phyloP scores from a whole-genome alignment of 2,113 vertebrate genomes.

The Melanotaenia duboulayi region DNA sequence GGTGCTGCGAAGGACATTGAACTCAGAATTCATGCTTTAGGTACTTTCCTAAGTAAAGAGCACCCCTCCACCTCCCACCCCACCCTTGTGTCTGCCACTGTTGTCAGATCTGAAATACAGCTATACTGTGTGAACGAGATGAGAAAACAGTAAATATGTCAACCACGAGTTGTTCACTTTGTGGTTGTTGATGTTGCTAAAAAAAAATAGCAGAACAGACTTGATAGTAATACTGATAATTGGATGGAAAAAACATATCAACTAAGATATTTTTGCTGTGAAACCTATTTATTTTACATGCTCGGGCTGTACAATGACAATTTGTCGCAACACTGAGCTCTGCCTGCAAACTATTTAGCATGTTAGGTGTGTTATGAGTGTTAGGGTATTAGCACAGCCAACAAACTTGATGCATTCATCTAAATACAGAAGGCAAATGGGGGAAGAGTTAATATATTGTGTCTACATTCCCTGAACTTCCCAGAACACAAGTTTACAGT shows the following conservation, averaged over 20 bases:
- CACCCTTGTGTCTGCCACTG: conserved; percentile 29
- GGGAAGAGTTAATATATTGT: no score
- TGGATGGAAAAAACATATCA: neutral
- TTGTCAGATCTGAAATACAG: conserved; percentile 11
- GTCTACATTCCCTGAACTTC: no score
- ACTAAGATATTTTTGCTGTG: no score
- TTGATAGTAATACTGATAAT: neutral
- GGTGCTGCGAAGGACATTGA: conserved; percentile 39
- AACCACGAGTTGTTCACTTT: neutral
- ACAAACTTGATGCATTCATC: no score
- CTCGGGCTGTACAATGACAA: no score
- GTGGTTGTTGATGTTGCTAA: neutral
- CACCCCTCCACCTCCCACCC: neutral
- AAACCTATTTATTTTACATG: no score
- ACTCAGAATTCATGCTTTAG: conserved; percentile 63
- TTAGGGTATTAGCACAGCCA: no score
- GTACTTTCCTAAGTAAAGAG: conserved; percentile 73
- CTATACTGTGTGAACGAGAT: neutral
- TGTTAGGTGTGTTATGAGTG: no score
- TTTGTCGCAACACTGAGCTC: no score
- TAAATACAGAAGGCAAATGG: no score
- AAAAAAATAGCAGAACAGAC: neutral
- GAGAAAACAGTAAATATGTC: conserved; percentile 33
- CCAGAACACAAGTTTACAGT: no score
- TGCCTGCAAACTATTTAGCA: no score